Evolutionary conservation across 2,797 vertebrate species (phyloP), one percentile per base, ranked within the genome.

Genomic region (Antrozous pallidus): DNA sequence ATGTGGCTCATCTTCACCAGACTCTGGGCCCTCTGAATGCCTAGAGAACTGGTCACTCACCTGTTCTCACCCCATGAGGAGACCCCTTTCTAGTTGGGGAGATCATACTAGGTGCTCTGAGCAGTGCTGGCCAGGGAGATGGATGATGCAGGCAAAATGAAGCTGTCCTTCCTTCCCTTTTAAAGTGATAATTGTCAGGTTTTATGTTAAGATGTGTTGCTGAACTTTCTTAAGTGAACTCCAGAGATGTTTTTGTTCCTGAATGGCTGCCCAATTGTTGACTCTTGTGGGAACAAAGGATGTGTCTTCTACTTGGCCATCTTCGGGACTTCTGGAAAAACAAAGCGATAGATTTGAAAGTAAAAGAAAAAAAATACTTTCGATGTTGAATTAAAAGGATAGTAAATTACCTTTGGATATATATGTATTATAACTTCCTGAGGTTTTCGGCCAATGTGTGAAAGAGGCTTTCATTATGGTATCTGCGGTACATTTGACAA

Each of bases 21-120:
- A 17, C 54, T 26, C 8, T 17, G 33, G 54, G 42, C 18, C 13
- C 7, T 22, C 28, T 22, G 42, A n/a, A 31, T 13, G 36, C 51
- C n/a, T 3, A 47, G 16, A 6, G 33, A 11, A 45, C 9, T 65
- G 45, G 56, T 3, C 18, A 3, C 36, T 81, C 54, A 26, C 42
- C 33, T 5, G 42, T 20, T 3, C 3, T 24, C 6, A 18, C 22
- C 31, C 1, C 1, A 5, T 1, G 7, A 0, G 22, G 18, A 14
- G 28, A 6, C 2, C 6, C 18, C 36, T 24, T 6, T 58, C 69
- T 6, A 31, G 38, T 28, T 42, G 4, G 14, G 31, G 69, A 22
- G 38, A 20, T 33, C 14, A 10, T 8, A 24, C 10, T 26, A 0
- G 38, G 61, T 11, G 17, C 71, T 0, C 38, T 0, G 14, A 47